Conservation (phyloP, 1,140 invertebrate species). For the Scaptomyza hsui region DNA sequence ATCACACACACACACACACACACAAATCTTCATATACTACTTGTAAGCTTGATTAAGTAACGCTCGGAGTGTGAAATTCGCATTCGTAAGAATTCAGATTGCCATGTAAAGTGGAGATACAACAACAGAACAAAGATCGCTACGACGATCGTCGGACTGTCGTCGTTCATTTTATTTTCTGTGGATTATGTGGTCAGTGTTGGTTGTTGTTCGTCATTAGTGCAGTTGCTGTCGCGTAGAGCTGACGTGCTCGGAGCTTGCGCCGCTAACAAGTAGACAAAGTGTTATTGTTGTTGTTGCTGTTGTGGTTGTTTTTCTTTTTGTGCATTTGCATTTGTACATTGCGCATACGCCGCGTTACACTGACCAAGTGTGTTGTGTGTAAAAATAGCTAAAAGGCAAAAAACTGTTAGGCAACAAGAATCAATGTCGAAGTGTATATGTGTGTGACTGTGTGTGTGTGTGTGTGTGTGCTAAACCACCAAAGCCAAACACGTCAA, state of each 20-base stretch:
- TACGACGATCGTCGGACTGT: neutral
- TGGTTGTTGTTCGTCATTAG: slow-evolving; percentile 2
- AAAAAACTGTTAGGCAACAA: slow-evolving; percentile 58
- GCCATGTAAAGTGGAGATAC: slow-evolving; percentile 11
- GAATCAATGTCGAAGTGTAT: slow-evolving; percentile 8
- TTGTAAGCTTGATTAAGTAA: slow-evolving; percentile 13
- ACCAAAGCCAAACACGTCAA: neutral
- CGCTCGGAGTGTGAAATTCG: neutral
- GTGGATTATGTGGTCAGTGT: slow-evolving; percentile 5
- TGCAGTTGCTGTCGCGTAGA: slow-evolving; percentile 37
- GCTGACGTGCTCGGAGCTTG: slow-evolving; percentile 50
- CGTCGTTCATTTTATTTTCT: neutral
- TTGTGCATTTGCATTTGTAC: neutral
- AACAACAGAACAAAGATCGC: neutral
- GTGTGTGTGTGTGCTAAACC: slow-evolving; percentile 5
- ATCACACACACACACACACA: neutral
- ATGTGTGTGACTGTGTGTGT: slow-evolving; percentile 1
- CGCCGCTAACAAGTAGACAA: neutral
- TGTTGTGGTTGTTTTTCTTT: too few relatives aligned
- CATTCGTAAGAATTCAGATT: neutral
- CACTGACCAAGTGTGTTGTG: slow-evolving; percentile 50
- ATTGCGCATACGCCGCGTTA: slow-evolving; percentile 58
- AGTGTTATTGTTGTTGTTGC: neutral
- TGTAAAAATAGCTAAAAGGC: slow-evolving; percentile 21
- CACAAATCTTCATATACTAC: neutral